phyloP scores from a whole-genome alignment of 2,888 invertebrate genomes.

The Opisthograptis luteolata region DNA sequence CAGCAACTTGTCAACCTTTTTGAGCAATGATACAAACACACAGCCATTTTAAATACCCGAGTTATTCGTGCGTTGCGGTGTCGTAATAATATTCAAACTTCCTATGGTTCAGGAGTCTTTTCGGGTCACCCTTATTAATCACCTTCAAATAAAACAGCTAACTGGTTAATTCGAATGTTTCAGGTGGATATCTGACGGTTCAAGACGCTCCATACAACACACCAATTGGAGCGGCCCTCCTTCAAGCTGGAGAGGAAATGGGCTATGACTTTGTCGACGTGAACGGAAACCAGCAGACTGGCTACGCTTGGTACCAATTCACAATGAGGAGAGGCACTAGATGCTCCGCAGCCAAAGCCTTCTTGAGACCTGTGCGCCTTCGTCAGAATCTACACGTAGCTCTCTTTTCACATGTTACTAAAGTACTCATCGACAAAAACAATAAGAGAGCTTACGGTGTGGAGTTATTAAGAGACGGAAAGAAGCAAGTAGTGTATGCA shows the following conservation, averaged over 20 bases:
- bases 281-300: conserved; percentile 94
- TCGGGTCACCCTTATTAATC: no score
- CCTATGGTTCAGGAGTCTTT: no score
- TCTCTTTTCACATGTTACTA: conserved; percentile 91
- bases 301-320: conserved; percentile 93
- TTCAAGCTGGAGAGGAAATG: conserved; percentile 96
- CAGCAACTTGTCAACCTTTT: no score
- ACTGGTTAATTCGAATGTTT: conserved; percentile 43
- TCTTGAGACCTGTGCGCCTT: conserved; percentile 90
- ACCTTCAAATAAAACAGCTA: no score
- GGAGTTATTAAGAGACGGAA: conserved; percentile 89
- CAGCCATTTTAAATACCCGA: no score
- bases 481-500: conserved; percentile 86
- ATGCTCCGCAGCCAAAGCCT: conserved; percentile 94
- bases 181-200: conserved; percentile 90
- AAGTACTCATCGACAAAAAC: conserved; percentile 88
- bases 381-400: conserved; percentile 93
- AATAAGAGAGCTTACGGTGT: conserved; percentile 91
- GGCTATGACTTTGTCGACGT: conserved; percentile 94
- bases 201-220: conserved; percentile 92
- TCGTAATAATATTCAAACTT: no score
- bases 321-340: conserved; percentile 94
- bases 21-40: no score
- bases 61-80: no score
- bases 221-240: conserved; percentile 92